Base-by-base conservation (phyloP, 1,140 invertebrate genomes). In the Bathynomus jamesi region DNA sequence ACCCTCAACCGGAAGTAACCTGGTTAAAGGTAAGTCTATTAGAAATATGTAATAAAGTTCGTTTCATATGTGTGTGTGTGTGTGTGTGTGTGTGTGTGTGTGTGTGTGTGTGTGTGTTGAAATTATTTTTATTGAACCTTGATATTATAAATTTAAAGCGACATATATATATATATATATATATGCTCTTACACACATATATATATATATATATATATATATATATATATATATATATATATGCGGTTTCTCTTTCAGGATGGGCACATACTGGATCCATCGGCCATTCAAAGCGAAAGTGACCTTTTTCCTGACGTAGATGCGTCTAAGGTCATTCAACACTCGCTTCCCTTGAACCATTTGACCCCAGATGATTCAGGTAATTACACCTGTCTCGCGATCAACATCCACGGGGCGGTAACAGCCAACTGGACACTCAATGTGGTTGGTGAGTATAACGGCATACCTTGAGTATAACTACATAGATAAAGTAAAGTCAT, bases 11-110 rank as follows among this genome's bases (percentile, higher is more conserved):
- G 53, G 67, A 28, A 61, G 46, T 69, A 3, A 61, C 61, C 25
- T 69, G 67, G 67, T 60, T 61, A 10, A 69, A 69, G 28, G 67
- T 69, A 25, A 67, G 65, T 11, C 25, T 27, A n/a, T n/a, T n/a
- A n/a, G n/a, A n/a, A n/a, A n/a, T n/a, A 24, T 3, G 63, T 3
- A 10, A 27, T 27, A 10, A 61, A 27, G 61, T 61, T 25, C 3
- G 7, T 61, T 61, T 21, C 28, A 27, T 61, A 61, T 3, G 61
- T 27, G 61, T 3, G 3, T 61, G 61, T 3, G 61, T 61, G 10
- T 3, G 28, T 3, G 61, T 61, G 61, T 7, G 10, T 7, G 7
- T 61, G 61, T 25, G 61, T 3, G 24, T 61, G 61, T 10, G n/a
- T n/a, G n/a, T n/a, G n/a, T n/a, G n/a, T n/a, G n/a, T n/a, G n/a